Base-by-base conservation (phyloP, 1,140 invertebrate species). In the Sarcophaga bullata region DNA sequence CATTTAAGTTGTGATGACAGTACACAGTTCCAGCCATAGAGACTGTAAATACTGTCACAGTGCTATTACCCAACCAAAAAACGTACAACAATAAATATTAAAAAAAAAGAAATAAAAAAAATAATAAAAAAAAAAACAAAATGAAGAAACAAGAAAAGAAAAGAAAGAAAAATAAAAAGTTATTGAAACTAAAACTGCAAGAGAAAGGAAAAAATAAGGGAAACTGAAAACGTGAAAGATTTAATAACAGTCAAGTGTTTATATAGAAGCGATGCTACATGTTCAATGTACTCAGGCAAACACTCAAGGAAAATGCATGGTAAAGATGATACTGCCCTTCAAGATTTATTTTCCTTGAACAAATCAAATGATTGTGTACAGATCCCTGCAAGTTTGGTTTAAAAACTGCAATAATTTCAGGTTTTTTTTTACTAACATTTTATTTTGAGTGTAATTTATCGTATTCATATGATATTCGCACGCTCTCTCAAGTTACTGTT, bases 241-340 rank as follows among this genome's bases (percentile, higher is more conserved):
- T 68, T 68, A 19, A n/a, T 68, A 68, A 68, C 62, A 68, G n/a
- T 68, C 62, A 68, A 68, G 62, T 68, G 62, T 68, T 68, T 68
- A 68, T n/a, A 68, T 68, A 19, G 25, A 37, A 37, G 17, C 10
- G 62, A 19, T 68, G 6, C 17, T 68, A 68, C 7, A 58, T 68
- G 19, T 68, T 68, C 62, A 19, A 68, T 68, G n/a, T 68, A 68
- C 17, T 19, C 19, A 68, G 8, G 11, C 19, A 68, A 19, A n/a
- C n/a, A 58, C 25, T 37, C 25, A 37, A 37, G 4, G 25, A 37
- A 37, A 37, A 37, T 37, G 25, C 1, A 37, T 37, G 4, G 25
- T 37, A 37, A 37, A 37, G 25, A 37, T 37, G 4, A 37, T 2
- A 2, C 25, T 37, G 1, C 4, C 25, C 4, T 37, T 37, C 25